These are phyloP conservation scores for Pica pica DNA, from an alignment of 2,113 vertebrate species.

Conservation along the genomic window DNA sequence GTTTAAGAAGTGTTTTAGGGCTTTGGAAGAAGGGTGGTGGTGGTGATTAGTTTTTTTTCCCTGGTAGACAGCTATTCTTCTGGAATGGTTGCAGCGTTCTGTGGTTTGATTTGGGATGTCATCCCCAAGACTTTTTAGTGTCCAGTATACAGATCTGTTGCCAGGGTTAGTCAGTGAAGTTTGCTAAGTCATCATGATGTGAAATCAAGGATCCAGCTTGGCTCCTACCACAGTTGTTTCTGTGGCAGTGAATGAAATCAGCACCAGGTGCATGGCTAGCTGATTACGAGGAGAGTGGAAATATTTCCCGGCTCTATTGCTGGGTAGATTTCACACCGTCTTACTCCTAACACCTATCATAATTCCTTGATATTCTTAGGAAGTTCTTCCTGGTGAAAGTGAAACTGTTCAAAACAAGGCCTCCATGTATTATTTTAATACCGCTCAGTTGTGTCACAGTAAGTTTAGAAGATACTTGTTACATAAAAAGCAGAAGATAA, in stretches of 20 bases:
- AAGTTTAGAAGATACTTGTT: background rate
- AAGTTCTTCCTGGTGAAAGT: background rate
- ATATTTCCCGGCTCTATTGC: background rate
- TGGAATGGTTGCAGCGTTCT: background rate
- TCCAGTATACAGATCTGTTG: background rate
- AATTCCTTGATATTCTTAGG: background rate
- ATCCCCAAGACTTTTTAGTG: background rate
- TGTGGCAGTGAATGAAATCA: background rate
- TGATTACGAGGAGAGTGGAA: background rate
- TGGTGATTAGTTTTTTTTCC: background rate
- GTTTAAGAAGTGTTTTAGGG: background rate
- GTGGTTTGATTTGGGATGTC: background rate
- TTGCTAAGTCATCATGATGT: background rate
- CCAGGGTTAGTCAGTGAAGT: background rate
- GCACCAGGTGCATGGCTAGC: background rate
- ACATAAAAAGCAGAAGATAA: background rate
- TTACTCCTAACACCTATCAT: background rate
- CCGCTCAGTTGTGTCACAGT: background rate
- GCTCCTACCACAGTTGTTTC: background rate
- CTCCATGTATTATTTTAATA: background rate
- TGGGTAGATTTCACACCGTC: background rate
- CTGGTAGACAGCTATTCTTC: background rate
- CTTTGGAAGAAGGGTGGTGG: background rate
- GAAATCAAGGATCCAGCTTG: background rate
- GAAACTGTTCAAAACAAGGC: background rate